Evolutionary conservation across 2,113 vertebrate genomes (phyloP).

Genomic region (Patagioenas fasciata): DNA sequence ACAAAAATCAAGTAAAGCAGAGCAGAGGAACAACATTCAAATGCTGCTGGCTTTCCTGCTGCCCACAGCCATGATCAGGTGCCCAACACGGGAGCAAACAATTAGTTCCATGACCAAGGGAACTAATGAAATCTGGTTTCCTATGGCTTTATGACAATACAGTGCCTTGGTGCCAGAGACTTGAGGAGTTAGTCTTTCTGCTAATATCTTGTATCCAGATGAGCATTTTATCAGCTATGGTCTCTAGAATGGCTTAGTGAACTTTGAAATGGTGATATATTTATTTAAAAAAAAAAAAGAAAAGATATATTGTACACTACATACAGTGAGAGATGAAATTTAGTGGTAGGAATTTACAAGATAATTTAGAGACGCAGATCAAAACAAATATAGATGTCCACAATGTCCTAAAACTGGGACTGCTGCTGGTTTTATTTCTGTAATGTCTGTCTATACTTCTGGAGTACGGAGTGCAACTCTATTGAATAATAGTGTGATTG

Average conservation of each 20-base stretch:
- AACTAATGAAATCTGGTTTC: conserved; percentile 53
- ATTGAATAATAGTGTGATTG: not conserved
- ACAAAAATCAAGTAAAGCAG: conserved; percentile 25
- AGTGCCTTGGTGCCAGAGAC: conserved; percentile 34
- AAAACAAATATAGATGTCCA: not conserved
- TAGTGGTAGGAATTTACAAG: not conserved
- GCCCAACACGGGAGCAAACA: not conserved
- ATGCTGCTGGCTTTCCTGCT: conserved; percentile 9
- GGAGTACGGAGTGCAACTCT: not conserved
- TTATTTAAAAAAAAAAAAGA: not conserved
- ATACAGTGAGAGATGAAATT: not conserved
- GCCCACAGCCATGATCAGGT: conserved; percentile 21
- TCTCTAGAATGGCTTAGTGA: conserved; percentile 18
- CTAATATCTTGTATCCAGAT: conserved; percentile 27
- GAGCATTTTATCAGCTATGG: conserved; percentile 25
- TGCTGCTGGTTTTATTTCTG: not conserved
- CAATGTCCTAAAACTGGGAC: not conserved
- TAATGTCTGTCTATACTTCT: not conserved
- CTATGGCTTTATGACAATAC: conserved; percentile 21
- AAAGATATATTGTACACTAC: not conserved
- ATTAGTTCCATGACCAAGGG: conserved; percentile 34
- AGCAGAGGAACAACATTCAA: conserved; percentile 22
- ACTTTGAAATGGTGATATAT: not conserved
- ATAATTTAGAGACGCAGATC: conserved; percentile 4
- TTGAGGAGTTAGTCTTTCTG: conserved; percentile 22